phyloP scores from a whole-genome alignment of 2,797 vertebrate genomes.

The Melanotaenia pygmaea region DNA sequence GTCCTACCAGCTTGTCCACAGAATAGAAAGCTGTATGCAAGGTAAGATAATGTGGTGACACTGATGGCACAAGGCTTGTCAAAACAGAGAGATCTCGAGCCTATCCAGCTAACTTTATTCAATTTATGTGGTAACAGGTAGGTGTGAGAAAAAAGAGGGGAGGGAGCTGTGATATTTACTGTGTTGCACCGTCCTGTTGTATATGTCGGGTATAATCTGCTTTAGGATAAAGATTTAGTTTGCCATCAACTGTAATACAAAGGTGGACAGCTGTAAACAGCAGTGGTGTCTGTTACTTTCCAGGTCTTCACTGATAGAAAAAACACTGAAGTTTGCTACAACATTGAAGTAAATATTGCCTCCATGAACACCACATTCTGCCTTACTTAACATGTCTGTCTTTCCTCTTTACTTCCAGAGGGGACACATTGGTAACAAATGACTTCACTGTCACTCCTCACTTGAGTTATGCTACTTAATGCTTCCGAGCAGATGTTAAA shows the following conservation, averaged over 20 bases:
- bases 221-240: not conserved
- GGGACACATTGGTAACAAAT: constrained; percentile 48
- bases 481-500: constrained; percentile 65
- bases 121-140: not conserved
- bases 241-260: not conserved
- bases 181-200: not conserved
- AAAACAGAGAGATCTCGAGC: not conserved
- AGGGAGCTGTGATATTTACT: not conserved
- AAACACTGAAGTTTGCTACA: constrained; percentile 37
- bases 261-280: not conserved
- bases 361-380: not conserved
- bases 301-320: constrained; percentile 8
- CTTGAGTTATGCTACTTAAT: constrained; percentile 49
- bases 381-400: constrained; percentile 30
- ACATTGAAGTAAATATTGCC: constrained; percentile 25
- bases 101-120: not conserved
- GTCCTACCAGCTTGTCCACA: constrained; percentile 95
- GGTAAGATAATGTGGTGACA: constrained; percentile 73
- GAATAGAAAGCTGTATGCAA: constrained; percentile 94
- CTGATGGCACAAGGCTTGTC: not conserved
- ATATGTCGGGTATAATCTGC: not conserved
- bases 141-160: no score
- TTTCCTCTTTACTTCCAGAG: constrained; percentile 50
- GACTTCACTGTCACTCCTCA: constrained; percentile 13
- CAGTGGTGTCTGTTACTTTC: constrained; percentile 14